Conservation (phyloP, 1,140 invertebrate species). For the Belonocnema kinseyi region DNA sequence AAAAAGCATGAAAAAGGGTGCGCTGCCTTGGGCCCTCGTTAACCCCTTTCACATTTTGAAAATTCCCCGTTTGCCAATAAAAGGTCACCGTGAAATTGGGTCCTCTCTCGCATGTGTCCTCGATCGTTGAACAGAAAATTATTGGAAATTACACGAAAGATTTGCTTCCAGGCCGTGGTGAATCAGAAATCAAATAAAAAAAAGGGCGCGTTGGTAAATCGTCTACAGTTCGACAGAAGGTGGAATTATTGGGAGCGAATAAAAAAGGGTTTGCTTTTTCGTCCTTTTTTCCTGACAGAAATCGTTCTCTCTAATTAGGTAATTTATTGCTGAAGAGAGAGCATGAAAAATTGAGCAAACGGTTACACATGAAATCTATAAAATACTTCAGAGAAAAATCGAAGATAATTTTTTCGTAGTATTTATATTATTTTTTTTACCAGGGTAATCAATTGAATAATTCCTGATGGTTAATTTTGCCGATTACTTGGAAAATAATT, state of each 20-base stretch:
- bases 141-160: conserved; percentile 73
- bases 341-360: background rate
- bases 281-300: conserved; percentile 35
- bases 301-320: conserved; percentile 70
- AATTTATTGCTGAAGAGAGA: conserved; percentile 63
- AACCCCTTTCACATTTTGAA: conserved; percentile 59
- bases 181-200: conserved; percentile 74
- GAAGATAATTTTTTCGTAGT: too few relatives aligned
- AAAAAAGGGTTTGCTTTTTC: conserved; percentile 59
- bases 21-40: too few relatives aligned
- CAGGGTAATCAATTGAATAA: too few relatives aligned
- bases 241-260: conserved; percentile 45
- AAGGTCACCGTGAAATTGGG: conserved; percentile 67
- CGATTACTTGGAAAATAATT: too few relatives aligned
- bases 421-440: too few relatives aligned
- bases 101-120: conserved; percentile 56
- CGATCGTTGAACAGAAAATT: conserved; percentile 54
- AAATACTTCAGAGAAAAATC: too few relatives aligned
- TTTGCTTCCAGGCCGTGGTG: conserved; percentile 66
- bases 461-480: too few relatives aligned
- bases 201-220: conserved; percentile 58
- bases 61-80: conserved; percentile 53
- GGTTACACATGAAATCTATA: background rate
- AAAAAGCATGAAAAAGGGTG: background rate
- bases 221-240: conserved; percentile 34